A percentile compares a stretch with the other conserved stretches of the same genome.
These are phyloP conservation scores for Ploceus nigricollis DNA, from an alignment of 2,113 vertebrate species.

Conservation along the genomic window DNA sequence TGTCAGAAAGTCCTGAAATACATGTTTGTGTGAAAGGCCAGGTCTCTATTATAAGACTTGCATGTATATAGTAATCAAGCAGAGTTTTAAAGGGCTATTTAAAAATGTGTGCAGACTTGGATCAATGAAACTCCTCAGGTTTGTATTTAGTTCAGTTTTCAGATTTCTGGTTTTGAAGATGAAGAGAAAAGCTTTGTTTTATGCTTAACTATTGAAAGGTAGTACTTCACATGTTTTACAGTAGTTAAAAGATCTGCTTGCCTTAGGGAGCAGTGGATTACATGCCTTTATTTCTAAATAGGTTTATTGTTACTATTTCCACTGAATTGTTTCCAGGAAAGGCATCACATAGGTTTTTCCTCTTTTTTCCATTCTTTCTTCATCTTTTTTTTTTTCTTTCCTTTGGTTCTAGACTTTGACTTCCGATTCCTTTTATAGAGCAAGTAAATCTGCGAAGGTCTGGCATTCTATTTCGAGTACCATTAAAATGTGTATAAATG, in stretches of 20 bases:
- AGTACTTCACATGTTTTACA: not conserved
- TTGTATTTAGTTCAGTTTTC: not conserved
- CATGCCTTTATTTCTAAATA: not conserved
- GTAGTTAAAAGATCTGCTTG: not conserved
- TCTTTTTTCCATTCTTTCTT: not conserved
- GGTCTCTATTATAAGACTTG: not conserved
- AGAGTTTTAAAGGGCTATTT: not conserved
- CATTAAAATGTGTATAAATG: constrained; percentile 29
- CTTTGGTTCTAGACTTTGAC: not conserved
- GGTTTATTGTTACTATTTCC: not conserved
- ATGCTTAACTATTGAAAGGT: not conserved
- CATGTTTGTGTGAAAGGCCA: not conserved
- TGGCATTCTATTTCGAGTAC: not conserved
- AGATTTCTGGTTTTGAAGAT: not conserved
- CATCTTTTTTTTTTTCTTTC: not conserved
- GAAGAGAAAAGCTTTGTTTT: not conserved
- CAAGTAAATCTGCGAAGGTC: not conserved
- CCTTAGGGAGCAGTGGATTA: not conserved
- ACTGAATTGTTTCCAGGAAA: not conserved
- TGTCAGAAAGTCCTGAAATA: not conserved
- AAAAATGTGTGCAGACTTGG: not conserved
- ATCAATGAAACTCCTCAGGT: not conserved
- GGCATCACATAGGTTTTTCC: not conserved
- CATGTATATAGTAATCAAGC: not conserved
- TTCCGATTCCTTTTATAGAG: constrained; percentile 24